Base-by-base conservation (phyloP, 2,888 invertebrate genomes). In the Patella caerulea region DNA sequence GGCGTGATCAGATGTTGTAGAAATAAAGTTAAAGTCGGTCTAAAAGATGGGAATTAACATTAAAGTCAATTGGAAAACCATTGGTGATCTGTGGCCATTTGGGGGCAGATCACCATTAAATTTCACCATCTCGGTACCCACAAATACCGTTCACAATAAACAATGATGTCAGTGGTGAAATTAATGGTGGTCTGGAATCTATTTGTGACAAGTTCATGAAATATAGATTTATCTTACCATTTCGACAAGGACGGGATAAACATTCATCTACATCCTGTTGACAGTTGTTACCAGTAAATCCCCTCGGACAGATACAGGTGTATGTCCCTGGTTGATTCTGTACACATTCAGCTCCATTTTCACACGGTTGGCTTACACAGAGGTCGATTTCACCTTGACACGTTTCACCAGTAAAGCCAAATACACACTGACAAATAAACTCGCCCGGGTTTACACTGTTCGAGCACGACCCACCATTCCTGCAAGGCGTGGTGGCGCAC, bases 401-500 rank as follows among this genome's bases (percentile, higher is more conserved):
- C 1, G 56, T 74, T 53, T 71, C 56, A 9, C 86, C 84, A 12
- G 81, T 79, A 77, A 76, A 81, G 14, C 83, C 82, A 0, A n/a
- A 56, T 9, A 75, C 72, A 76, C 85, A 85, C n/a, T 70, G 29
- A 74, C 85, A 85, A 17, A 78, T 19, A 71, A 81, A 86, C 14
- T 56, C 55, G 11, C 82, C 78, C 11, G 77, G 75, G 65, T 19
- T 34, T 11, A 72, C 71, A 24, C 73, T 71, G n/a, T 80, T 69
- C 14, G 80, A 59, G 90, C 98, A 98, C 65, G 94, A 95, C 52
- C 97, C 98, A 0, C 96, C 96, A 88, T 97, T 97, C 81, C 96
- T 94, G 91, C 98, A 98, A 0, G 98, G 97, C 91, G 97, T 97
- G 45, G 29, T 56, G 3, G 95, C 95, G 90, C 97, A 97, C 90